phyloP scores from a whole-genome alignment of 1,140 invertebrate genomes.

The Philopotamus ludificatus region DNA sequence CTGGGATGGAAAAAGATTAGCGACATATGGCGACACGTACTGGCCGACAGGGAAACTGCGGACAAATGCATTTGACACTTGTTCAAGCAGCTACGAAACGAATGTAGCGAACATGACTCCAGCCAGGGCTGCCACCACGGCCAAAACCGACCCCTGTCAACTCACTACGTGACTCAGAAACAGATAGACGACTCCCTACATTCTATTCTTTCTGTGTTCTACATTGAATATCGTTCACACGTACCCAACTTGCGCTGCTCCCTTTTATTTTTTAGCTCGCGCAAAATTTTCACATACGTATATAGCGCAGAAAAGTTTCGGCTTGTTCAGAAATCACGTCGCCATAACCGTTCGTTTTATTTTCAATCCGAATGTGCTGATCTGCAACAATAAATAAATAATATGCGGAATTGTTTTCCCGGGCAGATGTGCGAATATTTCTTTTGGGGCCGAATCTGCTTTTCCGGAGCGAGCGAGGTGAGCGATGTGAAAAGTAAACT shows the following conservation, averaged over 20 bases:
- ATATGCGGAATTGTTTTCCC: too few relatives aligned
- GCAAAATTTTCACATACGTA: too few relatives aligned
- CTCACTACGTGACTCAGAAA: constrained; percentile 3
- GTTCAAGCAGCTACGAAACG: constrained; percentile 1
- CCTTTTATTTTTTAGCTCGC: not conserved
- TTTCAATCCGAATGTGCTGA: too few relatives aligned
- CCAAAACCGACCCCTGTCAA: constrained; percentile 6
- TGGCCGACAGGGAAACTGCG: constrained; percentile 1
- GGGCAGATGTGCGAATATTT: too few relatives aligned
- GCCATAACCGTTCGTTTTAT: too few relatives aligned
- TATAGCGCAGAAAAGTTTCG: too few relatives aligned
- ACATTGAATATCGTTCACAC: constrained; percentile 4
- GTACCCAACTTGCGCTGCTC: not conserved
- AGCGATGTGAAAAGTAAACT: too few relatives aligned
- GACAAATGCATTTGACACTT: constrained; percentile 12
- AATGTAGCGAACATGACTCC: constrained; percentile 5
- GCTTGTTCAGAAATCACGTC: too few relatives aligned
- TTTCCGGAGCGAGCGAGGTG: too few relatives aligned
- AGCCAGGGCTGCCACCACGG: not conserved
- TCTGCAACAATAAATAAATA: too few relatives aligned
- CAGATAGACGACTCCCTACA: constrained; percentile 1
- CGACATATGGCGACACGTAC: constrained; percentile 3
- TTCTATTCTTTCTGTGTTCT: not conserved
- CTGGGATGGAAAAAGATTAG: not conserved
- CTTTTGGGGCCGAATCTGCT: too few relatives aligned